Percentiles rank a stretch among this genome's conserved stretches.
Evolutionary conservation across 2,113 vertebrate species (phyloP).

Genomic region (Cervus canadensis): DNA sequence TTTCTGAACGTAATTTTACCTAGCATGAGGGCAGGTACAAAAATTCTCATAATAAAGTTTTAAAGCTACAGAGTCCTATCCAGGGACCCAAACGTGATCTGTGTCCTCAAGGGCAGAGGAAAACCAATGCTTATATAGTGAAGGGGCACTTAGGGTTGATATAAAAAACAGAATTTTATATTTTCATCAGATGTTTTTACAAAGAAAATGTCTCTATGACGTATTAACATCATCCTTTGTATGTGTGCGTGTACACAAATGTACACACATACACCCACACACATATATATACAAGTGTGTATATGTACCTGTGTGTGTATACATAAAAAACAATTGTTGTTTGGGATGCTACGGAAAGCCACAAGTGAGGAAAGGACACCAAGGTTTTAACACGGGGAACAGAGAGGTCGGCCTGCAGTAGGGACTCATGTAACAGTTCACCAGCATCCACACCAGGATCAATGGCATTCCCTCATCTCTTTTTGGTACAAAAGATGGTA

Average conservation of each 20-base stretch:
- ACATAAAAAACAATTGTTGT: slow-evolving; percentile 45
- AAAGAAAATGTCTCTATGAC: slow-evolving; percentile 76
- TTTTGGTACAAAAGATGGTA: slow-evolving; percentile 88
- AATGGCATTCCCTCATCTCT: slow-evolving; percentile 86
- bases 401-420: slow-evolving; percentile 80
- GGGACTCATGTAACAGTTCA: slow-evolving; percentile 87
- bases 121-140: slow-evolving; percentile 38
- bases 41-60: slow-evolving; percentile 30
- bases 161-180: slow-evolving; percentile 62
- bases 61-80: slow-evolving; percentile 2
- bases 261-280: accelerated
- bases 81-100: slow-evolving; percentile 43
- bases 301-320: background rate
- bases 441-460: slow-evolving; percentile 85
- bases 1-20: slow-evolving; percentile 57
- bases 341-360: slow-evolving; percentile 84
- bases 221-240: slow-evolving; percentile 70
- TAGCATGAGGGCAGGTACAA: slow-evolving; percentile 25
- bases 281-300: accelerated
- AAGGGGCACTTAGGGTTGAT: slow-evolving; percentile 43
- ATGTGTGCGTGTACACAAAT: background rate
- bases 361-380: slow-evolving; percentile 85
- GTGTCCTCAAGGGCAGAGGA: slow-evolving; percentile 31
- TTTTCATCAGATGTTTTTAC: slow-evolving; percentile 74
- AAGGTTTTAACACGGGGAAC: slow-evolving; percentile 86